phyloP scores from a whole-genome alignment of 37 sponge, comb jelly and placozoan genomes.

The Cliona cf. orientalis region DNA sequence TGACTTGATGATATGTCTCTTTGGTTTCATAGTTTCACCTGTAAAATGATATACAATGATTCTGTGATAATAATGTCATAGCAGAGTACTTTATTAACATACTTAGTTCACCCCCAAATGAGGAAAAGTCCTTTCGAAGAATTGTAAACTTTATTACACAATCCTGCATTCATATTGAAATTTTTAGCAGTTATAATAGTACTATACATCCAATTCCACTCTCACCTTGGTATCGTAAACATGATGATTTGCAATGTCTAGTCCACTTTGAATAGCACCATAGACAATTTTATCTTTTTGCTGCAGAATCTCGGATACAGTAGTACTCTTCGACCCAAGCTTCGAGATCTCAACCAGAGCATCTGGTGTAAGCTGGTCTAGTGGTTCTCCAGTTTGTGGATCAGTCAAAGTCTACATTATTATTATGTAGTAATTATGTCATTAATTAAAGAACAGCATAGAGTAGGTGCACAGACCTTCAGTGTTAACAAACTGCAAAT shows the following conservation, averaged over 20 bases:
- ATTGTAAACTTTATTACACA: neutral
- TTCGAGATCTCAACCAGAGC: constrained; percentile 23
- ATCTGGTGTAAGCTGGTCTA: constrained; percentile 49
- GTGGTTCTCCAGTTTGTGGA: constrained; percentile 55
- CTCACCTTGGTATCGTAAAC: neutral
- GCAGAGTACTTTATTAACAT: too few relatives aligned
- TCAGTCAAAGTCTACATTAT: constrained; percentile 50
- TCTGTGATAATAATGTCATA: too few relatives aligned
- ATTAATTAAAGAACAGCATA: neutral
- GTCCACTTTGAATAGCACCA: constrained; percentile 75
- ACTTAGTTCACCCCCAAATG: neutral
- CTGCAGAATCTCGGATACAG: constrained; percentile 70
- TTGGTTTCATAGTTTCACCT: too few relatives aligned
- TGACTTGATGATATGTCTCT: too few relatives aligned
- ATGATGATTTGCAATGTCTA: constrained; percentile 53
- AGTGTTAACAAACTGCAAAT: constrained; percentile 64
- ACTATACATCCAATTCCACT: neutral
- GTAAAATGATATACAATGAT: too few relatives aligned
- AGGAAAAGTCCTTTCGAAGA: neutral
- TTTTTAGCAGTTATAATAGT: neutral
- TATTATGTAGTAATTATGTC: neutral
- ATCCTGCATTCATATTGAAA: neutral
- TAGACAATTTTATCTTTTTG: constrained; percentile 47
- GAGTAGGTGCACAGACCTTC: constrained; percentile 40
- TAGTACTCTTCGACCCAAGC: constrained; percentile 38